Conservation (phyloP, 1,140 invertebrate species). For the Drosophila lini region DNA sequence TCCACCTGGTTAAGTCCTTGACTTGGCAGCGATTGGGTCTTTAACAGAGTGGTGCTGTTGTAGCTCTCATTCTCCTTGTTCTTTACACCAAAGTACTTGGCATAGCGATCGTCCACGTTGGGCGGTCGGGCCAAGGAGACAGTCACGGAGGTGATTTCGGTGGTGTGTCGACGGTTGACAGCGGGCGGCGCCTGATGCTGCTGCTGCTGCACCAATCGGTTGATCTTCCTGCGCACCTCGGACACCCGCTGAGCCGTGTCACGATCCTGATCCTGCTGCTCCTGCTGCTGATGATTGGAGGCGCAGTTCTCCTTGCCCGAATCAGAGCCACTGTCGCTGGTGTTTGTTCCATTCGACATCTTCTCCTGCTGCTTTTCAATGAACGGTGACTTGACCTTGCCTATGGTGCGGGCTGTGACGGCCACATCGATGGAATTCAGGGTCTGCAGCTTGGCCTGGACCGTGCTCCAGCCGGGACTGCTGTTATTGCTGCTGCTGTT, state of each 20-base stretch:
- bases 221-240: constrained; percentile 68
- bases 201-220: constrained; percentile 52
- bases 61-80: constrained; percentile 13
- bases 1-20: constrained; percentile 27
- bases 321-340: constrained; percentile 64
- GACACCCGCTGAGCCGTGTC: constrained; percentile 21
- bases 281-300: constrained; percentile 59
- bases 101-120: constrained; percentile 67
- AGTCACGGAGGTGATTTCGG: constrained; percentile 31
- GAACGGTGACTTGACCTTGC: constrained; percentile 79
- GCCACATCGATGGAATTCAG: constrained; percentile 51
- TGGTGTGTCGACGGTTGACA: constrained; percentile 56
- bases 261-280: constrained; percentile 10
- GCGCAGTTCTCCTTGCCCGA: constrained; percentile 80
- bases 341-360: constrained; percentile 21
- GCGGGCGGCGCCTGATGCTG: constrained; percentile 13
- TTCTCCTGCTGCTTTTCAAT: constrained; percentile 69
- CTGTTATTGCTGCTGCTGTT: constrained; percentile 31
- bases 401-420: constrained; percentile 60
- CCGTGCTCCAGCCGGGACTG: constrained; percentile 30
- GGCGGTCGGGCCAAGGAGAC: constrained; percentile 5
- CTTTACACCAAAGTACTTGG: constrained; percentile 74
- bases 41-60: constrained; percentile 36
- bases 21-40: constrained; percentile 38
- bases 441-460: constrained; percentile 46